phyloP scores from a whole-genome alignment of 1,140 invertebrate genomes.

The Drosophila kohkoa region DNA sequence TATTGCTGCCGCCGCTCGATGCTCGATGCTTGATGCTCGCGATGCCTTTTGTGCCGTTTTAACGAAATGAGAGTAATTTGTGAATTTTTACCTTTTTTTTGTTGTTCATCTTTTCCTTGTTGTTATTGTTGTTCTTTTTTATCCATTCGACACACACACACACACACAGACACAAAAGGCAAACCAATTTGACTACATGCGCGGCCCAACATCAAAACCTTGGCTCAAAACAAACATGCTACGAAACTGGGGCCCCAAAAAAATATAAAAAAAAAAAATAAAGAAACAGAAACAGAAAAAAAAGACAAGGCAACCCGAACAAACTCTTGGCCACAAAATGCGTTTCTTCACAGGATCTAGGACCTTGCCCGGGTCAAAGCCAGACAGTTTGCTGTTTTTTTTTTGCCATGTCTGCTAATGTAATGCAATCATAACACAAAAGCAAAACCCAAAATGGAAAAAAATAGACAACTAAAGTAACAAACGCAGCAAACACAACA shows the following conservation, averaged over 20 bases:
- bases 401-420: slow-evolving; percentile 35
- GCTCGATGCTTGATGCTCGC: slow-evolving; percentile 8
- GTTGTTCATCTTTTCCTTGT: slow-evolving; percentile 37
- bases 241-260: neutral
- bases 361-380: neutral
- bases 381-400: neutral
- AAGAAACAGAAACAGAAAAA: too few relatives aligned
- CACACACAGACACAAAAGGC: slow-evolving; percentile 74
- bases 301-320: too few relatives aligned
- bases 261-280: neutral
- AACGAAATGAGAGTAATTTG: slow-evolving; percentile 82
- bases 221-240: slow-evolving; percentile 20
- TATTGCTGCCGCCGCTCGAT: slow-evolving; percentile 59
- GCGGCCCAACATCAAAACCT: slow-evolving; percentile 75
- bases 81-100: slow-evolving; percentile 72
- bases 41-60: slow-evolving; percentile 72
- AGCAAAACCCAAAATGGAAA: neutral
- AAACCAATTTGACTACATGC: slow-evolving; percentile 74
- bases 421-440: slow-evolving; percentile 41
- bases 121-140: slow-evolving; percentile 32
- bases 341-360: neutral
- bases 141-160: slow-evolving; percentile 50
- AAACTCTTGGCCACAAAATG: slow-evolving; percentile 17
- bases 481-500: neutral
- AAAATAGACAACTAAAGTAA: neutral